Conservation (phyloP, 2,888 invertebrate genomes). For the Elmis aenea region DNA sequence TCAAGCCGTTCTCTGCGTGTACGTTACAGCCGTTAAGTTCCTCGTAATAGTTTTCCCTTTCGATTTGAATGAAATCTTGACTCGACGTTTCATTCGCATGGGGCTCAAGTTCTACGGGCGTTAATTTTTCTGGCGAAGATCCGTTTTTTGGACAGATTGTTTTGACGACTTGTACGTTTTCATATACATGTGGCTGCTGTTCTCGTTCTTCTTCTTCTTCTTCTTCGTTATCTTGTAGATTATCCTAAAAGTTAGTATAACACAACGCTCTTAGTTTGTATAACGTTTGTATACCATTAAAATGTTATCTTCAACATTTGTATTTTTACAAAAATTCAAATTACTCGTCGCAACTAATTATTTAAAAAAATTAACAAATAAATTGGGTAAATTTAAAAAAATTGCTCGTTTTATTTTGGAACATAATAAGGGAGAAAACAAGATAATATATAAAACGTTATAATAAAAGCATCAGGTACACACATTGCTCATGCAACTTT, state of each 20-base stretch:
- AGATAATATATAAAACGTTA: not conserved
- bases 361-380: no score
- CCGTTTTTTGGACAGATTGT: constrained; percentile 11
- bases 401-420: not conserved
- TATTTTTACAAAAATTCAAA: no score
- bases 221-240: constrained; percentile 31
- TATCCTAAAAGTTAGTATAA: constrained; percentile 39
- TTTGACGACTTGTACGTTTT: constrained; percentile 28
- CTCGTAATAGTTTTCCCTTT: constrained; percentile 32
- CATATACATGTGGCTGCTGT: constrained; percentile 31
- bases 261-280: no score
- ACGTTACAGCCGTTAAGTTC: constrained; percentile 5
- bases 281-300: no score
- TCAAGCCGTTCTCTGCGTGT: constrained; percentile 12
- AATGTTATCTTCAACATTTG: no score
- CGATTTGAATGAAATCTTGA: constrained; percentile 34
- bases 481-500: constrained; percentile 47
- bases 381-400: no score
- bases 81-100: constrained; percentile 6
- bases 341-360: no score
- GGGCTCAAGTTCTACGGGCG: not conserved
- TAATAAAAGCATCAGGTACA: no score
- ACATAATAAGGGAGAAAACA: not conserved
- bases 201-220: no score
- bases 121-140: constrained; percentile 1